A percentile compares a stretch with the other conserved stretches of the same genome.
Conservation (phyloP, 1,140 invertebrate species). For the Battus philenor region DNA sequence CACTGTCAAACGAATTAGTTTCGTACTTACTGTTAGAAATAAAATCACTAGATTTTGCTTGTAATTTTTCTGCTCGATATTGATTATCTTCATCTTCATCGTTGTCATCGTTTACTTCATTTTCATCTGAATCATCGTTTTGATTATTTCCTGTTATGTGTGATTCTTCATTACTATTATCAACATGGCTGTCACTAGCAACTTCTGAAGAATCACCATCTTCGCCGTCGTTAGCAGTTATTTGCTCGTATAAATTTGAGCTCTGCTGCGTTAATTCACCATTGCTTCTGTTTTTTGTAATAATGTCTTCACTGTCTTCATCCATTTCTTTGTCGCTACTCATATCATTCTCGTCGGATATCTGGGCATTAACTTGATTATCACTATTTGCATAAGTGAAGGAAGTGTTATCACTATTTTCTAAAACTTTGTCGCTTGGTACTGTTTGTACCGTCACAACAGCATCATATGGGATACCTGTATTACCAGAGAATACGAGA, state of each 20-base stretch:
- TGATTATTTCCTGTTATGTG: slow-evolving; percentile 3
- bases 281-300: slow-evolving; percentile 23
- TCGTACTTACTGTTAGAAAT: slow-evolving; percentile 6
- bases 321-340: slow-evolving; percentile 44
- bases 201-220: slow-evolving; percentile 9
- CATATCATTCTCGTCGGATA: slow-evolving; percentile 25
- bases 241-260: slow-evolving; percentile 33
- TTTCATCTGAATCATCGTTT: slow-evolving; percentile 10
- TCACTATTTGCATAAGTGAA: slow-evolving; percentile 6
- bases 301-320: slow-evolving; percentile 18
- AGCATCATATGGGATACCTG: slow-evolving; percentile 49
- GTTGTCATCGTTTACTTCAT: slow-evolving; percentile 7
- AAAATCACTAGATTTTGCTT: slow-evolving; percentile 11
- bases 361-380: slow-evolving; percentile 7
- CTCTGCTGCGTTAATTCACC: slow-evolving; percentile 35
- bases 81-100: slow-evolving; percentile 16
- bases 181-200: slow-evolving; percentile 6
- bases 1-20: neutral
- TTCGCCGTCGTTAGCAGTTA: slow-evolving; percentile 20
- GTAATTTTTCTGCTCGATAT: slow-evolving; percentile 14
- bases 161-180: slow-evolving; percentile 7
- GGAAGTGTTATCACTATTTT: slow-evolving; percentile 8
- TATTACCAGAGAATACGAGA: slow-evolving; percentile 52
- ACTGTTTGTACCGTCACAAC: slow-evolving; percentile 54
- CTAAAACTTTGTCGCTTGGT: slow-evolving; percentile 16